These are phyloP conservation scores for Orchestes rusci DNA, from an alignment of 2,888 invertebrate genomes.

Conservation along the genomic window DNA sequence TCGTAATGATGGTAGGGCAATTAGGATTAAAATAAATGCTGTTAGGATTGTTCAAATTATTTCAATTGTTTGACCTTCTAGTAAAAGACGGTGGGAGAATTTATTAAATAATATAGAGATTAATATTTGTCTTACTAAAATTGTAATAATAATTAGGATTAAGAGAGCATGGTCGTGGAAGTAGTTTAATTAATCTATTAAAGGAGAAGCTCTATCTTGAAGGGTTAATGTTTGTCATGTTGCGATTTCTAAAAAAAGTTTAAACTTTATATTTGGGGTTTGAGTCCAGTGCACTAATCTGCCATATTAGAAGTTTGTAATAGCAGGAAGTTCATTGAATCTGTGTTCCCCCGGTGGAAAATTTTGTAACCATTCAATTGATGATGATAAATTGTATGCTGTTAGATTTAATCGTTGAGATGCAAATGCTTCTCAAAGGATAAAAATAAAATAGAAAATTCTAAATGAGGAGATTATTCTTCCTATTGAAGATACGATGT, in stretches of 20 bases:
- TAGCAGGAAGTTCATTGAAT: slow-evolving; percentile 52
- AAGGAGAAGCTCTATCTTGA: slow-evolving; percentile 55
- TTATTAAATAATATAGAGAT: slow-evolving; percentile 50
- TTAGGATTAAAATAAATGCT: slow-evolving; percentile 51
- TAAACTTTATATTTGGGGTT: no score
- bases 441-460: slow-evolving; percentile 6
- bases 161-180: slow-evolving; percentile 57
- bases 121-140: slow-evolving; percentile 53
- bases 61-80: slow-evolving; percentile 55
- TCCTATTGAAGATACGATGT: slow-evolving; percentile 61
- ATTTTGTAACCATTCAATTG: slow-evolving; percentile 56
- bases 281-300: slow-evolving; percentile 58
- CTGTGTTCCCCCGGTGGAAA: slow-evolving; percentile 54
- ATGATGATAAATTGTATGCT: slow-evolving; percentile 60
- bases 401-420: slow-evolving; percentile 7
- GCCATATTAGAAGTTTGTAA: slow-evolving; percentile 58
- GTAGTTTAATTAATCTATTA: slow-evolving; percentile 58
- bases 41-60: no score
- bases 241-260: slow-evolving; percentile 58
- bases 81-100: slow-evolving; percentile 50
- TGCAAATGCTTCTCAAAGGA: slow-evolving; percentile 4
- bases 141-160: slow-evolving; percentile 56
- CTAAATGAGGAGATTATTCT: slow-evolving; percentile 40
- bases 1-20: slow-evolving; percentile 52
- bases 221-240: slow-evolving; percentile 52